phyloP scores from a whole-genome alignment of 2,888 invertebrate genomes.

The Rhimphoctona megacephalus region DNA sequence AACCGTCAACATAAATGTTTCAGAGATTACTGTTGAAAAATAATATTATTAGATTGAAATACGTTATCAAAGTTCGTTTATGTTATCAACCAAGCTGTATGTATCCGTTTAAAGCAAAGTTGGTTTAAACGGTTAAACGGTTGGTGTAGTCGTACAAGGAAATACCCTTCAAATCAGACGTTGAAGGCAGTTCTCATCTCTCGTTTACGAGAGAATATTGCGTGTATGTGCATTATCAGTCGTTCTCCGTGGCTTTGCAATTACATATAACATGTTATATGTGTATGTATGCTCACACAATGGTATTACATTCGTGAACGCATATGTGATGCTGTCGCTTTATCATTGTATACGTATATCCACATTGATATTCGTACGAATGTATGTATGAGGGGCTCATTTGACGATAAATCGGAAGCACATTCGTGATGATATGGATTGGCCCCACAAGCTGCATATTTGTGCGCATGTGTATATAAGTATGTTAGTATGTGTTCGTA shows the following conservation, averaged over 20 bases:
- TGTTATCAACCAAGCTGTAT: background rate
- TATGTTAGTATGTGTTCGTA: constrained; percentile 6
- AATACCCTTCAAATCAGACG: background rate
- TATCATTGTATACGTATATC: background rate
- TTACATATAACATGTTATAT: constrained; percentile 21
- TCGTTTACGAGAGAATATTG: constrained; percentile 55
- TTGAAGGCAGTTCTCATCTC: background rate
- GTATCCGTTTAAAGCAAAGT: background rate
- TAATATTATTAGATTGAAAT: background rate
- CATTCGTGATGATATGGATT: constrained; percentile 36
- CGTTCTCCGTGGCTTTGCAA: constrained; percentile 33
- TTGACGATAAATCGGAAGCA: constrained; percentile 51
- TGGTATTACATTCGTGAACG: constrained; percentile 48
- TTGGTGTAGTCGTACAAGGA: background rate
- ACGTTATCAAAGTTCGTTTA: background rate
- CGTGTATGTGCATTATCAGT: constrained; percentile 25
- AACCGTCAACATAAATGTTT: background rate
- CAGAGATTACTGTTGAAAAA: background rate
- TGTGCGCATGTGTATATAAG: constrained; percentile 15
- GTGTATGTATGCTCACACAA: constrained; percentile 28
- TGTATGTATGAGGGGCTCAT: constrained; percentile 39
- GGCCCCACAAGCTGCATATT: background rate
- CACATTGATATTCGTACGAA: constrained; percentile 37
- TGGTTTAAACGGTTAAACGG: too few species aligned
- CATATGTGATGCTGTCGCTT: constrained; percentile 42